Evolutionary conservation across 64 coral and sea anemone species (phyloP), one percentile per base, ranked within the genome.

Genomic region (Montipora cactus): DNA sequence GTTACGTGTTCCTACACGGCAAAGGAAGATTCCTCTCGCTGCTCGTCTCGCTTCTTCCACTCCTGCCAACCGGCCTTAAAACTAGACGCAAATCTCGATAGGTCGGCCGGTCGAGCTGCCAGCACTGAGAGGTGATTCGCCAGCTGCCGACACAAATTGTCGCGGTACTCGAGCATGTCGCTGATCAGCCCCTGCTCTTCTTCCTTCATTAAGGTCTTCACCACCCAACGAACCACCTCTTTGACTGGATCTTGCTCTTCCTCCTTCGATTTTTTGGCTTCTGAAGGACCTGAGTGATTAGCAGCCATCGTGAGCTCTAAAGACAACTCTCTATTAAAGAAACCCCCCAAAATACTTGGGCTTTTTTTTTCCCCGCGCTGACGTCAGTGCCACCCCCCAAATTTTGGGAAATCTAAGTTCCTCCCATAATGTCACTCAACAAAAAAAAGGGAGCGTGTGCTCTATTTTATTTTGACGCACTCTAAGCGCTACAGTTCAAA

Each of bases 61-160:
- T 71, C 68, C 68, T 23, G 68, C 68, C 68, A 71, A 22, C 68
- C 68, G 68, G 68, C 68, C 68, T 71, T 71, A 23, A 71, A 71
- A 71, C 68, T 71, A 23, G 18, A 2, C 19, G 5, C 18, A 20
- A 71, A 71, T 71, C 68, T 71, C 19, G 19, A 5, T 19, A 71
- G 5, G 68, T 71, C 68, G 20, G 20, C 68, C 68, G 68, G 19
- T 71, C 19, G 21, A n/a, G 19, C 68, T 23, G 4, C 68, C 68
- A 71, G 20, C 19, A 5, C 20, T 0, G 68, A 23, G 18, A 71
- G 68, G 19, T 2, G 68, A 7, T 71, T 23, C 68, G 21, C 20
- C 18, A 71, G 68, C 19, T 23, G 68, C 5, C 6, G 68, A 71
- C 19, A 71, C 18, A 71, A 71, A 23, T 71, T 71, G 3, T 71